Evolutionary conservation across 37 sponge, comb jelly and placozoan species (phyloP).

Genomic region (Chondrilla cf. caribensis): DNA sequence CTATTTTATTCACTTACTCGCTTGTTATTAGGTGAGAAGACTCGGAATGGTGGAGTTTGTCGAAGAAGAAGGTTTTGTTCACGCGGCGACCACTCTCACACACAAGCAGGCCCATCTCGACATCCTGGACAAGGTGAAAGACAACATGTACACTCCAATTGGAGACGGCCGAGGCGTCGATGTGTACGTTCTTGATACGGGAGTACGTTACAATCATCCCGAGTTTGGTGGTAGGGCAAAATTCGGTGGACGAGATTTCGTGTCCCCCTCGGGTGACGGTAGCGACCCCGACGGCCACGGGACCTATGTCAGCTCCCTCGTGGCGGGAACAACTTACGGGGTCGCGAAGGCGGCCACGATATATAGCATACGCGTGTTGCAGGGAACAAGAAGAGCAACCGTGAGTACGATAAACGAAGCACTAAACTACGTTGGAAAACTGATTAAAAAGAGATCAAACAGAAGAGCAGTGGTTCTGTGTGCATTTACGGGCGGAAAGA

Average conservation of each 20-base stretch:
- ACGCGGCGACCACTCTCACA: background rate
- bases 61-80: background rate
- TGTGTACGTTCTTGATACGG: conserved; percentile 14
- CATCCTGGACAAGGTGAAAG: background rate
- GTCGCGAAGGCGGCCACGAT: conserved; percentile 2
- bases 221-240: conserved; percentile 16
- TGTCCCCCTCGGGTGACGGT: background rate
- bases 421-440: background rate
- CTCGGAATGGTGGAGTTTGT: background rate
- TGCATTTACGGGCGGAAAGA: background rate
- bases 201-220: background rate
- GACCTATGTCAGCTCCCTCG: conserved; percentile 13
- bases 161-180: conserved; percentile 4
- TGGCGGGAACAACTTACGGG: background rate
- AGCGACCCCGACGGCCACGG: background rate
- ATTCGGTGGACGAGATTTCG: conserved; percentile 11
- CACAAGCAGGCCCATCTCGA: background rate
- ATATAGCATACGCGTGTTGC: background rate
- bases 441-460: background rate
- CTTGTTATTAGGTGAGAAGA: background rate
- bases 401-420: background rate
- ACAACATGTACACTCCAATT: background rate
- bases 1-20: too few relatives aligned
- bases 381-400: background rate
- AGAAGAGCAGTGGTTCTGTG: background rate